Percentiles rank a stretch among this genome's conserved stretches.
Evolutionary conservation across 2,113 vertebrate species (phyloP).

Genomic region (Myotis lucifugus): DNA sequence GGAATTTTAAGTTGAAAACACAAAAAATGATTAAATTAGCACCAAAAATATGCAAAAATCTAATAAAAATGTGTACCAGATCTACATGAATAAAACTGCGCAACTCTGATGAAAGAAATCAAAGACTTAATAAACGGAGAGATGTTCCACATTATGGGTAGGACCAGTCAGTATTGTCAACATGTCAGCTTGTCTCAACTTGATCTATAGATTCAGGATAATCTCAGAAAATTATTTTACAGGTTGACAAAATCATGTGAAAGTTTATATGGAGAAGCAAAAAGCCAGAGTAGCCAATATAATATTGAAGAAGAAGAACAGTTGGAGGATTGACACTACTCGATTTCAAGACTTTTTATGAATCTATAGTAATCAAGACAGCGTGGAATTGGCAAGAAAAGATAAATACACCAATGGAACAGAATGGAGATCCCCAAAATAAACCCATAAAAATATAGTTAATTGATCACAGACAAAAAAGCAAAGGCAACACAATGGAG

Average conservation of each 20-base stretch:
- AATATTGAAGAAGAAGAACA: neutral
- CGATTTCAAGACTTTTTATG: neutral
- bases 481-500: neutral
- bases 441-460: neutral
- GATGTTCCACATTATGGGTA: neutral
- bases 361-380: neutral
- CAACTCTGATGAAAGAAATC: too few species aligned
- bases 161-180: neutral
- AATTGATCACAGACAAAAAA: neutral
- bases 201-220: neutral
- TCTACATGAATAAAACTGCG: neutral
- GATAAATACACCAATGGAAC: neutral
- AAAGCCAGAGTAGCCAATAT: neutral
- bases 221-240: neutral
- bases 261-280: too few species aligned
- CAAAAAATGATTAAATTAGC: neutral
- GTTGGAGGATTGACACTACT: neutral
- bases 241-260: neutral
- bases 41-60: neutral
- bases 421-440: neutral
- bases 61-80: neutral
- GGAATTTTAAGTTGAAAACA: neutral
- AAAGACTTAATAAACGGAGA: neutral
- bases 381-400: neutral
- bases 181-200: neutral